Evolutionary conservation across 2,888 invertebrate species (phyloP).

Genomic region (Homarus gammarus): DNA sequence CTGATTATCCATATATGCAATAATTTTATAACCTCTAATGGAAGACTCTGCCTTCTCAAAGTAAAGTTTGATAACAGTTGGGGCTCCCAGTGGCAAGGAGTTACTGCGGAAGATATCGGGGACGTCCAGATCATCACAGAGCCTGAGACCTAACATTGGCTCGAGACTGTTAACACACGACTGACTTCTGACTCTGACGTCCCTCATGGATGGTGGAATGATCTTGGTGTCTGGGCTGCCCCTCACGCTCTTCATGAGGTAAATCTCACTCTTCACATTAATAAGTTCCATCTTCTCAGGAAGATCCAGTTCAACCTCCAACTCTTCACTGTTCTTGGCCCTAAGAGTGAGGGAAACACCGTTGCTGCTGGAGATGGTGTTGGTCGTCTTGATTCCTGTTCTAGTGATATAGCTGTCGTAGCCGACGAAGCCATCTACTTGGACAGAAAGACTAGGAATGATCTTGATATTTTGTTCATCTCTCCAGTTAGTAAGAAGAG

Average conservation of each 20-base stretch:
- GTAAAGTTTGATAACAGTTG: constrained; percentile 2
- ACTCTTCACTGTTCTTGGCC: background rate
- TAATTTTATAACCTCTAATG: constrained; percentile 34
- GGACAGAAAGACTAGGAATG: constrained; percentile 38
- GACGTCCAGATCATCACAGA: constrained; percentile 47
- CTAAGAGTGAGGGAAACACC: constrained; percentile 16
- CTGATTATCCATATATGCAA: background rate
- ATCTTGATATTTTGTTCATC: background rate
- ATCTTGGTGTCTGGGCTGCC: constrained; percentile 24
- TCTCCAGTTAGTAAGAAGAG: background rate
- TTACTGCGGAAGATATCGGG: constrained; percentile 50
- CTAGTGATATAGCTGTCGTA: constrained; percentile 2
- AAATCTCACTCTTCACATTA: constrained; percentile 37
- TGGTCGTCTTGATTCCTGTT: constrained; percentile 36
- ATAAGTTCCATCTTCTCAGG: constrained; percentile 57
- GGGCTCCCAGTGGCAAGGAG: constrained; percentile 39
- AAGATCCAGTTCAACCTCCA: constrained; percentile 33
- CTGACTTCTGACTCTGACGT: background rate
- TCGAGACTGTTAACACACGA: constrained; percentile 44
- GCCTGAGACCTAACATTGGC: constrained; percentile 34
- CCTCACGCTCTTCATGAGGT: constrained; percentile 25
- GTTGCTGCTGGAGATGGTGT: constrained; percentile 22
- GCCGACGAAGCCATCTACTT: constrained; percentile 46
- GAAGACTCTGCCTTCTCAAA: constrained; percentile 28
- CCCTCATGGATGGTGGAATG: constrained; percentile 41